Evolutionary conservation across 2,797 vertebrate genomes (phyloP).

Genomic region (Dipus sagitta): DNA sequence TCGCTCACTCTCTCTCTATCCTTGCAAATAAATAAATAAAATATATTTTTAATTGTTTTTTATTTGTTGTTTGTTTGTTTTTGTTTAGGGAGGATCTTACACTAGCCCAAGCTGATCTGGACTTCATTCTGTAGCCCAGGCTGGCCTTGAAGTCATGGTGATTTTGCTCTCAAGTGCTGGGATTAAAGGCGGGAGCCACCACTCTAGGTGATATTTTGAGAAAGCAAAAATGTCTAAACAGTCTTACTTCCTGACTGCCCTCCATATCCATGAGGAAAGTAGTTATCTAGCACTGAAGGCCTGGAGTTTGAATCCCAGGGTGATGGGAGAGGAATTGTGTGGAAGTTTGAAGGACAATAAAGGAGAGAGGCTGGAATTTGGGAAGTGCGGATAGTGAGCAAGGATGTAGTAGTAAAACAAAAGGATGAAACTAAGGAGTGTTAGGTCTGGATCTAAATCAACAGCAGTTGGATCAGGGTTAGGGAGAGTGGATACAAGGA

Average conservation of each 20-base stretch:
- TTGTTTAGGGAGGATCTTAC: too few relatives aligned
- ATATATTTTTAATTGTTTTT: too few relatives aligned
- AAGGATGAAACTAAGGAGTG: not conserved
- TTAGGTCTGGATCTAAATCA: slow-evolving; percentile 10
- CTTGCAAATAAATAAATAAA: too few relatives aligned
- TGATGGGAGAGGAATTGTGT: not conserved
- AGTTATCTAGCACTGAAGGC: not conserved
- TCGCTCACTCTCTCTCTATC: too few relatives aligned
- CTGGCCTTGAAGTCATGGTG: too few relatives aligned
- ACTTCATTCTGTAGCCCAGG: too few relatives aligned
- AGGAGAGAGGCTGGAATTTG: not conserved
- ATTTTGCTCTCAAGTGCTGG: too few relatives aligned
- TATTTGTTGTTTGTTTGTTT: too few relatives aligned
- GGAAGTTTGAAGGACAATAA: not conserved
- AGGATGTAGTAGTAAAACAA: slow-evolving; percentile 20
- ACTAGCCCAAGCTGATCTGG: too few relatives aligned
- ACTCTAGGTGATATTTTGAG: slow-evolving; percentile 43
- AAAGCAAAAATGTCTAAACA: slow-evolving; percentile 2
- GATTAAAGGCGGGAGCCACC: too few relatives aligned
- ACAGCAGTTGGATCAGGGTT: not conserved
- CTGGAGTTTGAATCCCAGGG: not conserved
- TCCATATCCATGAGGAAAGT: not conserved
- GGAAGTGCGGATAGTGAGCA: slow-evolving; percentile 4
- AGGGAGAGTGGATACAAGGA: not conserved
- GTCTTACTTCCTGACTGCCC: not conserved